Percentiles rank a stretch among this genome's conserved stretches.
Conservation (phyloP, 2,888 invertebrate species). For the Cosmia trapezina region DNA sequence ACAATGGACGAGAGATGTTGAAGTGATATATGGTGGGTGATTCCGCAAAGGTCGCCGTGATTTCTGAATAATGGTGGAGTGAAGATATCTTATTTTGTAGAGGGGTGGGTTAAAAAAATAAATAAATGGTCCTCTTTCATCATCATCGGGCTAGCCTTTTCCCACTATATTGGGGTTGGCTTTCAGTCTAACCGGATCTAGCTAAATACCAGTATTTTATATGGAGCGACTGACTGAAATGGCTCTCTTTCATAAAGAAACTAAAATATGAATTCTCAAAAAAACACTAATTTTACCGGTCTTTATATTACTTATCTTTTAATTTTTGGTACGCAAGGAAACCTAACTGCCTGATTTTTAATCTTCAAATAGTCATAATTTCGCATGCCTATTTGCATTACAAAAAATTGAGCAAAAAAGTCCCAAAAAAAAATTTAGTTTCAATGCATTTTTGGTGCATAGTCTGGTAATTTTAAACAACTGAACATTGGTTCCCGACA, state of each 20-base stretch:
- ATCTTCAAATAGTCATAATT: neutral
- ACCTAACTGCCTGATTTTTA: neutral
- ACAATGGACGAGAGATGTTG: conserved; percentile 53
- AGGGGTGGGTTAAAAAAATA: neutral
- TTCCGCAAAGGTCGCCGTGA: conserved; percentile 44
- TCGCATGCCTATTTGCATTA: too few relatives aligned
- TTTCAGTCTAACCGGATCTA: too few relatives aligned
- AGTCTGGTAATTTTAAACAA: conserved; percentile 35
- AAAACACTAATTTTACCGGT: too few relatives aligned
- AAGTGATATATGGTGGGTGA: conserved; percentile 55
- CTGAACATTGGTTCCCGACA: conserved; percentile 30
- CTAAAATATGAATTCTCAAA: neutral
- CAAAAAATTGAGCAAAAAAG: neutral
- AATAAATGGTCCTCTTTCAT: too few relatives aligned
- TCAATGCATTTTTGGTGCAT: conserved; percentile 24
- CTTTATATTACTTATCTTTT: too few relatives aligned
- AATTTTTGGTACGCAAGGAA: neutral
- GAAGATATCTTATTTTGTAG: conserved; percentile 33
- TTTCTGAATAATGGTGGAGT: conserved; percentile 32
- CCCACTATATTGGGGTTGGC: too few relatives aligned
- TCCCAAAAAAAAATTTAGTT: neutral
- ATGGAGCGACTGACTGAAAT: too few relatives aligned
- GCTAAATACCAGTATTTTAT: too few relatives aligned
- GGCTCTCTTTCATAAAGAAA: too few relatives aligned
- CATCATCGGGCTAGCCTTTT: too few relatives aligned